Conservation (phyloP, 2,797 vertebrate species). For the Ceryle rudis region DNA sequence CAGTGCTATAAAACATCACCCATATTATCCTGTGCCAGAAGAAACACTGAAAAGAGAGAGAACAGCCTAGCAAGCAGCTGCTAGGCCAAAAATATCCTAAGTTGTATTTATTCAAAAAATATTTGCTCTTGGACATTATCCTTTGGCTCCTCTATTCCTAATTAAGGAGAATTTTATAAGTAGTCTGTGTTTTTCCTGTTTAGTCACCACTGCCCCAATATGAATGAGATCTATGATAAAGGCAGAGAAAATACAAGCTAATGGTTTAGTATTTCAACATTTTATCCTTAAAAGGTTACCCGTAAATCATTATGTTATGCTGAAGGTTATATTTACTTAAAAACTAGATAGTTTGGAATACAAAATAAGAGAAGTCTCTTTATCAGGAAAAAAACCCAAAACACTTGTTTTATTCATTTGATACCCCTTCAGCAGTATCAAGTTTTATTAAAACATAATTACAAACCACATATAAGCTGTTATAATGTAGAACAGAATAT, state of each 20-base stretch:
- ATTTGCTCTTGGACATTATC: slow-evolving; percentile 11
- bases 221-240: not conserved
- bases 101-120: not conserved
- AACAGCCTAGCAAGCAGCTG: slow-evolving; percentile 17
- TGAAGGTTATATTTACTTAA: not conserved
- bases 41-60: not conserved
- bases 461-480: not conserved
- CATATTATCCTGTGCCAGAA: slow-evolving; percentile 5
- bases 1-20: not conserved
- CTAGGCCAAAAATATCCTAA: slow-evolving; percentile 1
- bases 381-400: not conserved
- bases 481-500: not conserved
- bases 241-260: not conserved
- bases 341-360: not conserved
- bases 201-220: not conserved
- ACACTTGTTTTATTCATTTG: not conserved
- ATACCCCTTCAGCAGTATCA: not conserved
- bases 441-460: not conserved
- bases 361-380: not conserved
- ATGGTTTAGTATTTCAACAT: not conserved
- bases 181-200: not conserved
- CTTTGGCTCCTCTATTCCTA: not conserved
- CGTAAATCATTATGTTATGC: not conserved
- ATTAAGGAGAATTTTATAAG: not conserved
- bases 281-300: not conserved